Base-by-base conservation (phyloP, 2,797 vertebrate species). In the Mormyrus hasselquistii region DNA sequence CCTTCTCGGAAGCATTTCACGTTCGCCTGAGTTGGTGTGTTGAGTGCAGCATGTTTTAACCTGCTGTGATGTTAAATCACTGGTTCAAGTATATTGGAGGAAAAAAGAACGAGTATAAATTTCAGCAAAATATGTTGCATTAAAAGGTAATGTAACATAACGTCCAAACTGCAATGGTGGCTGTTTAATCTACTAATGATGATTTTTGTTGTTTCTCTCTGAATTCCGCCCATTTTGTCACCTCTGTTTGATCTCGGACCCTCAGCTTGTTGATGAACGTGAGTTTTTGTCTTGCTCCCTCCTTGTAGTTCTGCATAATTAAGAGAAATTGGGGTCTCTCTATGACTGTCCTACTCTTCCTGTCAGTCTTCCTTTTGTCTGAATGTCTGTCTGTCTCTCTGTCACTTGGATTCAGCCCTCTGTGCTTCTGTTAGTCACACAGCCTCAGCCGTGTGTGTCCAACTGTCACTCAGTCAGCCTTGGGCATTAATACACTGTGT, bases 181-280 rank as follows among this genome's bases (percentile, higher is more conserved):
- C 44, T 34, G 22, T 19, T 55, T 76, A 9, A 12, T 14, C 8
- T 44, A 4, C 87, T 19, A 7, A 9, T 9, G 53, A 76, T 14
- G n/a, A 25, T 62, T 57, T n/a, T 2, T 12, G 6, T 62, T 65
- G 3, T 83, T 1, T 88, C 6, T n/a, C 85, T 88, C 57, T 82
- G 47, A 53, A 87, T 5, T 50, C 29, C 19, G 4, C 47, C 19
- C 22, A 9, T 25, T 52, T 52, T 62, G 10, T 65, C 3, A n/a
- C 25, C 2, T 6, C 29, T 49, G 55, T 16, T 76, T 29, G 29
- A 2, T 14, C 2, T 7, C 16, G 87, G 1, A 25, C 4, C 22
- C 73, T 34, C 0, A 76, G 29, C 69, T 76, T 47, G 9, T 84
- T 19, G 9, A 10, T 9, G 55, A 79, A 91, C 93, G 94, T 94